Evolutionary conservation across 2,797 vertebrate genomes (phyloP), one percentile per base, ranked within the genome.

Genomic region (Botia almorhae): DNA sequence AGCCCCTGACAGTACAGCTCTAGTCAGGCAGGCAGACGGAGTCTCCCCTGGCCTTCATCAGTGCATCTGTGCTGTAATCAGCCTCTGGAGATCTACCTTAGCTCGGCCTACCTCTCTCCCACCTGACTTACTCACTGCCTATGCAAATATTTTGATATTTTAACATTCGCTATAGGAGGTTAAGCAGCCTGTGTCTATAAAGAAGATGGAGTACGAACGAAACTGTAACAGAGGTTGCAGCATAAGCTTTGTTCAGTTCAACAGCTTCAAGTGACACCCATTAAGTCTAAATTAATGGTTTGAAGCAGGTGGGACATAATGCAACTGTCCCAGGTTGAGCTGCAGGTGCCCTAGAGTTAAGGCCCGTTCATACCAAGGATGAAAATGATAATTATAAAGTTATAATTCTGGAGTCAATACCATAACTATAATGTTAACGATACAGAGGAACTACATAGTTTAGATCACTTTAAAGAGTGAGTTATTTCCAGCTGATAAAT

Each of bases 51-150:
- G 60, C 81, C 78, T 72, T 73, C 69, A 73, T 72, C 63, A 73
- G 51, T 2, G 36, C 72, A 69, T 89, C 87, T 82, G 82, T 80
- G 76, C 60, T 82, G 81, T 81, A 81, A 69, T 78, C 65, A 87
- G 85, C 85, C 84, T 48, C 72, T 83, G 88, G 85, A 78, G 78
- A 83, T 21, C 8, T 75, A 51, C 65, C 53, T 76, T 48, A 43
- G 26, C 26, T 43, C 23, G 43, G 46, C 56, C 55, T 69, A 76
- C 72, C 64, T 53, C 7, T 56, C 55, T 81, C 69, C 19, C 79
- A 81, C 56, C 73, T 81, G 73, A 75, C 46, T 69, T 53, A 72
- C 26, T 55, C 19, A 53, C 7, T 11, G 56, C 23, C 4, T 19
- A 46, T 76, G 55, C 29, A 64, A 70, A 81, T 76, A 69, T 75